Conservation (phyloP, 2,797 vertebrate species). For the Gallinago solitaria region DNA sequence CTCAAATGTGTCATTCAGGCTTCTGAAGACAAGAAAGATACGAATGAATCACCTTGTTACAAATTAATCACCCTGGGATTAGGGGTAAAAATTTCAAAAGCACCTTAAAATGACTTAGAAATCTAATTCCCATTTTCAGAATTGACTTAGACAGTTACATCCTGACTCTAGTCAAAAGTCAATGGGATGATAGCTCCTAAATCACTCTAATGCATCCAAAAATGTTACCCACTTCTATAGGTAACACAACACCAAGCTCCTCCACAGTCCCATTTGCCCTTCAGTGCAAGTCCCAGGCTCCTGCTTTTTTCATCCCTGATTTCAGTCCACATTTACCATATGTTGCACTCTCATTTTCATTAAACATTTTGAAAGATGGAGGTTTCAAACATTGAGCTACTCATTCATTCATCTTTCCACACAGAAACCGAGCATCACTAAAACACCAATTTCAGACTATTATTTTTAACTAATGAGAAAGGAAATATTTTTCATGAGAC, state of each 20-base stretch:
- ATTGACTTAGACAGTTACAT: slow-evolving; percentile 51
- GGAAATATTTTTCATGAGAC: slow-evolving; percentile 14
- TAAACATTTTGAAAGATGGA: slow-evolving; percentile 63
- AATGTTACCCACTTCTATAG: neutral
- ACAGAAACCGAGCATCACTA: slow-evolving; percentile 45
- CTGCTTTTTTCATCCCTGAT: slow-evolving; percentile 35
- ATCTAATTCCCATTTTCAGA: slow-evolving; percentile 63
- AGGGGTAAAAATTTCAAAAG: slow-evolving; percentile 62
- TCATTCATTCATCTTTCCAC: slow-evolving; percentile 37
- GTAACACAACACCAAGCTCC: neutral
- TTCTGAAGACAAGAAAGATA: slow-evolving; percentile 48
- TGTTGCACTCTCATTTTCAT: slow-evolving; percentile 45
- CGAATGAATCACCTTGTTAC: slow-evolving; percentile 55
- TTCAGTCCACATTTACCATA: slow-evolving; percentile 52
- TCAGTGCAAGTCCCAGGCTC: neutral
- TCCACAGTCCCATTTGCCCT: neutral
- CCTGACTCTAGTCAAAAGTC: slow-evolving; percentile 43
- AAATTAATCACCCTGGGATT: slow-evolving; percentile 59
- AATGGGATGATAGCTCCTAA: slow-evolving; percentile 53
- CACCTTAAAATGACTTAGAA: slow-evolving; percentile 58
- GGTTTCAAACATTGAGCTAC: slow-evolving; percentile 37
- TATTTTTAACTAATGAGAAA: slow-evolving; percentile 56
- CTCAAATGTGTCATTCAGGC: slow-evolving; percentile 58
- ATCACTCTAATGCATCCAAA: slow-evolving; percentile 48
- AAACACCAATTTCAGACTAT: slow-evolving; percentile 38